Evolutionary conservation across 1,140 invertebrate genomes (phyloP), one percentile per base, ranked within the genome.

Genomic region (Harpegnathos saltator): DNA sequence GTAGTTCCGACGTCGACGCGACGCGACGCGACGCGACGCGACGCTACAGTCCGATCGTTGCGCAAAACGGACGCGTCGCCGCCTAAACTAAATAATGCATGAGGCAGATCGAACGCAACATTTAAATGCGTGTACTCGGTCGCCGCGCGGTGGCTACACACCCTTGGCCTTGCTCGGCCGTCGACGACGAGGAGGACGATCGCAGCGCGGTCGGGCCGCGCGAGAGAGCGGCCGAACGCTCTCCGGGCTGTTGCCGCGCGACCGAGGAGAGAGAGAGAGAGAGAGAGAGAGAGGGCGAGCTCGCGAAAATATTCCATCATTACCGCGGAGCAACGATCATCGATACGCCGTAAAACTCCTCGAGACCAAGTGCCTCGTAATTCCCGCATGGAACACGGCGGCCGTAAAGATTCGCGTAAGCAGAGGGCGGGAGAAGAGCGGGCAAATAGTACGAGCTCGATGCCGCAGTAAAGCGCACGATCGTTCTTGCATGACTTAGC

Each of bases 1-100:
- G 65, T 86, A 89, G 87, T 89, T 89, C 88, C 88, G 88, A 88
- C 88, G 87, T 89, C 88, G 88, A 89, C 88, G 87, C 88, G 86
- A 85, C 66, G 88, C 88, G 89, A 89, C n/a, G n/a, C 88, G 88
- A 88, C 88, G 87, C 88, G 88, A 89, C 88, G 87, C 88, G 86
- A 85, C 66, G 88, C 88, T 88, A 89, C 89, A 89, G 85, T 61
- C 85, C 75, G 88, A 90, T 88, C 88, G 85, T 75, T 75, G 85
- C 88, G 75, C 86, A 88, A 90, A 88, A 88, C 86, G 89, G 73
- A 88, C 89, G 88, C 86, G 84, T 83, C 86, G 75, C 80, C 89
- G 72, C 61, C 83, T 85, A 87, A 89, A 87, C 90, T 92, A 91
- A 92, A 92, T 92, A 92, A 92, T 91, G 91, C 91, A 92, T 91